phyloP scores from a whole-genome alignment of 2,797 vertebrate species.

The Sebastes hubbsi region DNA sequence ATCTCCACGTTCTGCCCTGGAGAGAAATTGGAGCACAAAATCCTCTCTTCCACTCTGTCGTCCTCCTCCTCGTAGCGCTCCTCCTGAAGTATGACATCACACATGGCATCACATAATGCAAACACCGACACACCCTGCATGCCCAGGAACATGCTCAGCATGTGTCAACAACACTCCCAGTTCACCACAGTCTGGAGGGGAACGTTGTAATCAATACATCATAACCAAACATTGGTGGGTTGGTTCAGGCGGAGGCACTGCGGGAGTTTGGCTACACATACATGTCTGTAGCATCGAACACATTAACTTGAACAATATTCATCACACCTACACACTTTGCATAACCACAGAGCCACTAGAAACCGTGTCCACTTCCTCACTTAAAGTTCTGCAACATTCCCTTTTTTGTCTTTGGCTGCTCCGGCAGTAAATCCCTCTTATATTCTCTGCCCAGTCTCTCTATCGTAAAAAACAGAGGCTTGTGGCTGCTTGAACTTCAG shows the following conservation, averaged over 20 bases:
- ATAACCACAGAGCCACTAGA: conserved; percentile 7
- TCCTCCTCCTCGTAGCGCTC: conserved; percentile 87
- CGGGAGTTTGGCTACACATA: not conserved
- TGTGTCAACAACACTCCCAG: conserved; percentile 57
- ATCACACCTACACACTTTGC: conserved; percentile 32
- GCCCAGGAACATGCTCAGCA: conserved; percentile 19
- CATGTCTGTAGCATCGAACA: not conserved
- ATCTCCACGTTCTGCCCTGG: conserved; percentile 85
- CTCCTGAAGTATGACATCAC: conserved; percentile 79
- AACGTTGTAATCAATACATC: conserved; percentile 33
- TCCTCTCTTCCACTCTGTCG: conserved; percentile 78
- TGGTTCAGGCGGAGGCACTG: not conserved
- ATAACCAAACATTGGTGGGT: conserved; percentile 21
- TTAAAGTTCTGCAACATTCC: not conserved
- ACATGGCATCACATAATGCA: conserved; percentile 36
- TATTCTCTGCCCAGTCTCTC: not conserved
- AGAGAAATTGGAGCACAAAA: conserved; percentile 87
- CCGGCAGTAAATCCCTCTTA: conserved; percentile 18
- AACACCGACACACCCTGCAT: conserved; percentile 44
- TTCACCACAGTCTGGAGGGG: not conserved
- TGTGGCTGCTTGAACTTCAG: conserved; percentile 52
- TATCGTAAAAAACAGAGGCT: conserved; percentile 24
- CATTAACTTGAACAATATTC: not conserved
- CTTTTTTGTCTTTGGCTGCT: conserved; percentile 2
- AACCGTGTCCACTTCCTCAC: not conserved